A percentile compares a stretch with the other conserved stretches of the same genome.
Evolutionary conservation across 2,888 invertebrate genomes (phyloP).

Genomic region (Subacronicta megacephala): DNA sequence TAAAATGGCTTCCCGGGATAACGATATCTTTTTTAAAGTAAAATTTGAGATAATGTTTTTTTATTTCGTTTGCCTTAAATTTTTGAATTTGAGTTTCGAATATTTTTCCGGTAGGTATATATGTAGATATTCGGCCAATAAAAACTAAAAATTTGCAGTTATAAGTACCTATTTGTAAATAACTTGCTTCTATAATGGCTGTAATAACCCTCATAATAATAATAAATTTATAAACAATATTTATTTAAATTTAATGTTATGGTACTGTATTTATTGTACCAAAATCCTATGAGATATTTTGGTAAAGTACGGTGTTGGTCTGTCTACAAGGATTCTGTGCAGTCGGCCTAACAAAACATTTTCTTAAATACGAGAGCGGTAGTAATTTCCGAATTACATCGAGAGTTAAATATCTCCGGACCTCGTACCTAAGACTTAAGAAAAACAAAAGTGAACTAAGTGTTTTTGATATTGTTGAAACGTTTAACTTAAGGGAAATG

Average conservation of each 20-base stretch:
- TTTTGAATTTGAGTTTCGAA: background rate
- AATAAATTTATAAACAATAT: too few species aligned
- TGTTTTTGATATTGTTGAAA: constrained; percentile 16
- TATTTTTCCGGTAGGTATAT: too few species aligned
- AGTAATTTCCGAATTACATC: constrained; percentile 16
- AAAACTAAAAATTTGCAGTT: too few species aligned
- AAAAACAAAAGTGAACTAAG: constrained; percentile 22
- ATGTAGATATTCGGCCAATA: too few species aligned
- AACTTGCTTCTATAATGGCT: too few species aligned
- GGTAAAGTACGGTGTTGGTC: constrained; percentile 6
- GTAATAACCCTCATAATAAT: too few species aligned
- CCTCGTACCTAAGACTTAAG: constrained; percentile 12
- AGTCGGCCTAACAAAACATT: constrained; percentile 31
- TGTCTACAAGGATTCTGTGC: constrained; percentile 6
- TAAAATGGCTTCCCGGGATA: constrained; percentile 8
- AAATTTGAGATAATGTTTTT: background rate
- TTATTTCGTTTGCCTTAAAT: background rate
- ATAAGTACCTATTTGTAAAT: too few species aligned
- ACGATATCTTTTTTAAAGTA: background rate
- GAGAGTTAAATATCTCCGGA: background rate
- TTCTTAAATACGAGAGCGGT: constrained; percentile 17
- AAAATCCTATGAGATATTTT: background rate
- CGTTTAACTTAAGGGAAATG: constrained; percentile 1
- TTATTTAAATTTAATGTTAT: too few species aligned
- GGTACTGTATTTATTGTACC: too few species aligned